Percentiles rank a stretch among this genome's conserved stretches.
Evolutionary conservation across 2,888 invertebrate genomes (phyloP).

Genomic region (Rhabditoides inermis): DNA sequence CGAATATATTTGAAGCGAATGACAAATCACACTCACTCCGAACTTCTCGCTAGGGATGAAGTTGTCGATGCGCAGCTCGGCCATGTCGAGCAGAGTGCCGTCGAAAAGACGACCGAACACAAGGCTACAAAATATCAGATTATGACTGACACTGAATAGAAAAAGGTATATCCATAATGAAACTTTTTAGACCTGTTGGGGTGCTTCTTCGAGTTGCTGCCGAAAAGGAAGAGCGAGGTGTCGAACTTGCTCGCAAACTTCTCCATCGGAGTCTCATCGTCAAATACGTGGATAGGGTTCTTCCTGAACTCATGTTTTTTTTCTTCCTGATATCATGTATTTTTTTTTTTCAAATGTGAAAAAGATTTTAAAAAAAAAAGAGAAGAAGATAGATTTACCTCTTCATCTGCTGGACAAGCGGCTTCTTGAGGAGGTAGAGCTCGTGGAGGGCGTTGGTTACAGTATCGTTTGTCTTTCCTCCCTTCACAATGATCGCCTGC

Average conservation of each 20-base stretch:
- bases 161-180: no score
- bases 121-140: no score
- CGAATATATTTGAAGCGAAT: not conserved
- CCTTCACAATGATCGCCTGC: conserved; percentile 55
- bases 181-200: no score
- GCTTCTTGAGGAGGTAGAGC: conserved; percentile 29
- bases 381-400: conserved; percentile 9
- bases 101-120: conserved; percentile 72
- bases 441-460: conserved; percentile 73
- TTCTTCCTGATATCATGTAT: conserved; percentile 62
- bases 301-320: conserved; percentile 16
- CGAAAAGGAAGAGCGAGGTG: conserved; percentile 78
- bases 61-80: conserved; percentile 80
- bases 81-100: conserved; percentile 81
- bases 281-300: conserved; percentile 78
- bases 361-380: not conserved
- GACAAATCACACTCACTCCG: conserved; percentile 11
- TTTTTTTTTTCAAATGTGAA: not conserved
- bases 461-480: conserved; percentile 63
- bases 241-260: conserved; percentile 68
- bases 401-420: conserved; percentile 23
- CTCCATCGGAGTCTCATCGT: conserved; percentile 74
- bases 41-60: conserved; percentile 61
- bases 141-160: no score
- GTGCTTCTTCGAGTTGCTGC: conserved; percentile 85